Base-by-base conservation (phyloP, 1,140 invertebrate species). In the Elysia chlorotica region DNA sequence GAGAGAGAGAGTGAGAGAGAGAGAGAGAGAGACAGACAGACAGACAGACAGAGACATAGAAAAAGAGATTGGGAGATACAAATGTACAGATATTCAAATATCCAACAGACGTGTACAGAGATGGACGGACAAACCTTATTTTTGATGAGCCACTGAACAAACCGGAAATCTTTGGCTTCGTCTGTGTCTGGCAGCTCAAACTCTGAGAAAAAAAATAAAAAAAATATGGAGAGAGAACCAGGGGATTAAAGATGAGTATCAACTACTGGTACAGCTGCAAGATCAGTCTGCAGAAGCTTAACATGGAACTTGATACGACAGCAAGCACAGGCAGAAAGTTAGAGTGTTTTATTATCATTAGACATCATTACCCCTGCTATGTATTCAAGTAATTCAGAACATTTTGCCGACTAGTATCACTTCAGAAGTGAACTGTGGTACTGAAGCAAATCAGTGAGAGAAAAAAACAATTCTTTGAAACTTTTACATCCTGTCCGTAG, bases 141-240 rank as follows among this genome's bases (percentile, higher is more conserved):
- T 84, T 95, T 96, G 0, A 92, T 93, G 89, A 99, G 92, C 93
- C 96, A 99, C 87, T 97, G 95, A 0, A 95, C 95, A 86, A 99
- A 99, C 80, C 91, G 91, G 83, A 96, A 98, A 88, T 99, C 97
- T 76, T 92, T 92, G 0, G 89, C 81, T 67, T 89, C 89, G 65
- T 85, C 80, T 23, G 81, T 80, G 63, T 83, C 81, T 23, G 82
- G 78, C 21, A 81, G 53, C 30, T 80, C 77, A 48, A 81, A 62
- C 71, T 79, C 81, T 83, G 69, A 30, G 77, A 78, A 35, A 70
- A 54, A 68, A 66, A 76, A 57, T 23, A 37, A 23, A 74, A 41
- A 23, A n/a, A 10, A 38, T 10, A 21, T 0, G 28, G 35, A 41
- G 17, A 41, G 25, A 14, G 17, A 65, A 2, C 33, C 6, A 3